Percentiles rank a stretch among this genome's conserved stretches.
phyloP scores from a whole-genome alignment of 2,113 vertebrate species.

The Cranoglanis bouderius region DNA sequence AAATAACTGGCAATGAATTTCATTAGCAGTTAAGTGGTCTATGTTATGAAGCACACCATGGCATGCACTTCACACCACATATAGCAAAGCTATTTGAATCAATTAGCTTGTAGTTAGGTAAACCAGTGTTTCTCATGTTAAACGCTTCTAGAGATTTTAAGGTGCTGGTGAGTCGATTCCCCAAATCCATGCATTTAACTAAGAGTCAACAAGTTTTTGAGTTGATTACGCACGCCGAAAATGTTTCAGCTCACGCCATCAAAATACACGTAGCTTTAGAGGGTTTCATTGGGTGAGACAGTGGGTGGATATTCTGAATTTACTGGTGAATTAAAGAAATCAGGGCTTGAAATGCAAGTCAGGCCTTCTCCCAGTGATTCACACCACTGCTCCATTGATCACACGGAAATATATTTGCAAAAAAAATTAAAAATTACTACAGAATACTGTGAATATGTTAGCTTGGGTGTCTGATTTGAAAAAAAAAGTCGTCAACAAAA shows the following conservation, averaged over 20 bases:
- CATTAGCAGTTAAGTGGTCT: too few species aligned
- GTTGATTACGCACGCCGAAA: background rate
- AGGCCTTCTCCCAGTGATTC: background rate
- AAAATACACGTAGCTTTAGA: background rate
- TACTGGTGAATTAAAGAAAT: background rate
- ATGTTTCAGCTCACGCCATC: background rate
- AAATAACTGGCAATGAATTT: background rate
- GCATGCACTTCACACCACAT: background rate
- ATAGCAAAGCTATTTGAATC: background rate
- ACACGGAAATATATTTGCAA: background rate
- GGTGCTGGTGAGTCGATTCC: background rate
- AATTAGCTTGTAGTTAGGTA: background rate
- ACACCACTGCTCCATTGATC: background rate
- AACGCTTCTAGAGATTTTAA: background rate
- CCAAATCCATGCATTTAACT: background rate
- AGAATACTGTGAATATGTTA: background rate
- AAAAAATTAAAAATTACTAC: background rate
- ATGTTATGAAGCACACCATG: background rate
- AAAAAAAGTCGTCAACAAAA: background rate
- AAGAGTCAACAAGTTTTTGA: background rate
- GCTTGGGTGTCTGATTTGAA: background rate
- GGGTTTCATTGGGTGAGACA: background rate
- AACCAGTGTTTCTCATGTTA: background rate
- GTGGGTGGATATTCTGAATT: background rate
- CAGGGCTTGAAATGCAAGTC: background rate